These are phyloP conservation scores for Drosophila fuyamai DNA, from an alignment of 1,140 invertebrate species.

Conservation along the genomic window DNA sequence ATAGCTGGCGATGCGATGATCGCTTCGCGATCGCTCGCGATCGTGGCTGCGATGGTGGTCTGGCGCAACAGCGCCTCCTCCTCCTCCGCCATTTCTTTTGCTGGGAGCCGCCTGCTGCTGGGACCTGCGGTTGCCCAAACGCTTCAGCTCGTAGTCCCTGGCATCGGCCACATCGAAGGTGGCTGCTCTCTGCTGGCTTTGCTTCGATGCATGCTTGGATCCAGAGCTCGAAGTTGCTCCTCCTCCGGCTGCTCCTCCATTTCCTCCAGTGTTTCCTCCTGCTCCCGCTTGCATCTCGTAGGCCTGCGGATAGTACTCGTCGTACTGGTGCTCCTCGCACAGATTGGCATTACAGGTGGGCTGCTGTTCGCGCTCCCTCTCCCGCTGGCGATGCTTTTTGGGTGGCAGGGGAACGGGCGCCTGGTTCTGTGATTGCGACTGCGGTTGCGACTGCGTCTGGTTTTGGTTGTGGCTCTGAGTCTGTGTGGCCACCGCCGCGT, in stretches of 20 bases:
- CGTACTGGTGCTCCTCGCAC: slow-evolving; percentile 81
- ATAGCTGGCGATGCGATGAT: slow-evolving; percentile 80
- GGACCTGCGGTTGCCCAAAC: slow-evolving; percentile 73
- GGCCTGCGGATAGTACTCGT: slow-evolving; percentile 77
- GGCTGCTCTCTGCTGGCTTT: slow-evolving; percentile 70
- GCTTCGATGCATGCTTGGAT: slow-evolving; percentile 35
- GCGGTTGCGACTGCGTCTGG: slow-evolving; percentile 38
- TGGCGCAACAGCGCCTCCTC: slow-evolving; percentile 17
- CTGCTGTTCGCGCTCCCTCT: slow-evolving; percentile 37
- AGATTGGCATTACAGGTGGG: slow-evolving; percentile 70
- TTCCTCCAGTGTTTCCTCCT: background rate
- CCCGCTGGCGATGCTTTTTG: slow-evolving; percentile 76
- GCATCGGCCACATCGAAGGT: slow-evolving; percentile 80
- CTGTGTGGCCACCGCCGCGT: slow-evolving; percentile 71
- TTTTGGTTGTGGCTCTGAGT: slow-evolving; percentile 22
- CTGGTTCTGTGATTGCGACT: slow-evolving; percentile 38
- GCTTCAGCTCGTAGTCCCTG: slow-evolving; percentile 78
- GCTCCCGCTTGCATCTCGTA: slow-evolving; percentile 48
- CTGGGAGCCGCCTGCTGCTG: slow-evolving; percentile 73
- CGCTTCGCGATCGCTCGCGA: slow-evolving; percentile 74
- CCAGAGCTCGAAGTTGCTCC: background rate
- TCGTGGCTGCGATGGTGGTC: slow-evolving; percentile 75
- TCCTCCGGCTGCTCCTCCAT: background rate
- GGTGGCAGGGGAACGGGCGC: slow-evolving; percentile 75
- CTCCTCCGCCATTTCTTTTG: slow-evolving; percentile 52